These are phyloP conservation scores for Andrena bucephala DNA, from an alignment of 2,888 invertebrate genomes.

Conservation along the genomic window DNA sequence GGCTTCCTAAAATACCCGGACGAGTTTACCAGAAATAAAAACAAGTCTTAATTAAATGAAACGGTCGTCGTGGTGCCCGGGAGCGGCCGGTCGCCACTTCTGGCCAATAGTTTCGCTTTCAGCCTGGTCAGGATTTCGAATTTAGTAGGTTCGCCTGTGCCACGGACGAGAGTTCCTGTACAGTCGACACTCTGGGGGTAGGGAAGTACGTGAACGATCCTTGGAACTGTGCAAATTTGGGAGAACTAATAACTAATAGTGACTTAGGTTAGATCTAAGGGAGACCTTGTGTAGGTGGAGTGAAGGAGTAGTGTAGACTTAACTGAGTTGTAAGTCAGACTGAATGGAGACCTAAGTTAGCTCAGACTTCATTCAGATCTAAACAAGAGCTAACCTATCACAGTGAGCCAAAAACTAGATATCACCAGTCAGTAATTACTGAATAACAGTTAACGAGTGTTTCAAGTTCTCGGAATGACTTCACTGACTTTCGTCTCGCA, in stretches of 20 bases:
- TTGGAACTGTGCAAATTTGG: neutral
- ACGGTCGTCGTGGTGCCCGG: slow-evolving; percentile 68
- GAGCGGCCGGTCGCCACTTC: slow-evolving; percentile 32
- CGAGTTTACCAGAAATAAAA: slow-evolving; percentile 80
- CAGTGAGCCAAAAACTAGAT: no score
- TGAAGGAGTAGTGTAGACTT: no score
- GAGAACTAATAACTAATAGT: no score
- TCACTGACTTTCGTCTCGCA: neutral
- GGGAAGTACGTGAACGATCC: slow-evolving; percentile 37
- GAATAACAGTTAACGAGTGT: no score
- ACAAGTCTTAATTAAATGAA: slow-evolving; percentile 81
- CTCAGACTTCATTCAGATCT: no score
- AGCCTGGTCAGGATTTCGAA: slow-evolving; percentile 60
- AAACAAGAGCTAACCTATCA: no score
- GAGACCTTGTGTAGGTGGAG: no score
- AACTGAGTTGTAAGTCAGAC: no score
- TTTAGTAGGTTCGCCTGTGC: slow-evolving; percentile 63
- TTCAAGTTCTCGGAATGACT: no score
- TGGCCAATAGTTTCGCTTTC: slow-evolving; percentile 61
- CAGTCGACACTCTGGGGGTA: slow-evolving; percentile 8
- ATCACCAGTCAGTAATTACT: no score
- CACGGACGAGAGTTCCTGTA: slow-evolving; percentile 19
- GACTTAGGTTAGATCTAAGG: no score
- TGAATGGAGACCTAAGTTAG: no score
- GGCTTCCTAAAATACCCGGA: slow-evolving; percentile 79